phyloP scores from a whole-genome alignment of 1,140 invertebrate genomes.

The Meloidogyne chitwoodi region DNA sequence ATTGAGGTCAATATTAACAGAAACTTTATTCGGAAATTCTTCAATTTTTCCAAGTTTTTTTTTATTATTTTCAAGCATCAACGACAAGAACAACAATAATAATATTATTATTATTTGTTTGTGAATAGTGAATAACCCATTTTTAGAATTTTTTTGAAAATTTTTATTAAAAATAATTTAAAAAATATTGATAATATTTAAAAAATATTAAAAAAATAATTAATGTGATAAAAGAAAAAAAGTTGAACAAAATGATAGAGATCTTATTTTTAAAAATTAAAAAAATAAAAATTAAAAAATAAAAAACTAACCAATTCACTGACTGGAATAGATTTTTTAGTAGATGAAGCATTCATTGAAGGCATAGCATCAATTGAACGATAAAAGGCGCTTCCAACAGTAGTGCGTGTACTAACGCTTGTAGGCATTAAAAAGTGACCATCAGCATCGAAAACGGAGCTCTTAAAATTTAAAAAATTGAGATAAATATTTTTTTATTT shows the following conservation, averaged over 20 bases:
- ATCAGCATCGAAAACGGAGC: not conserved
- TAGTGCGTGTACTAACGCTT: not conserved
- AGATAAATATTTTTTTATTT: too few species aligned
- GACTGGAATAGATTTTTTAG: conserved; percentile 90
- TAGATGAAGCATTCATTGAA: conserved; percentile 81
- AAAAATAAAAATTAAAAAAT: not conserved
- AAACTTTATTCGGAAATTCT: not conserved
- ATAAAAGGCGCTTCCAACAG: conserved; percentile 93
- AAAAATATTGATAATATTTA: not conserved
- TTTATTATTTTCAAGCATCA: not conserved
- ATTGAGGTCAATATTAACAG: not conserved
- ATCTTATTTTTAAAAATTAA: not conserved
- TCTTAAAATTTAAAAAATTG: not conserved
- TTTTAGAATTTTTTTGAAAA: not conserved
- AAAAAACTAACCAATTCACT: conserved; percentile 82
- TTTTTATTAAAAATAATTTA: not conserved
- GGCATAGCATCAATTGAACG: conserved; percentile 99
- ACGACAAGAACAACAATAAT: not conserved
- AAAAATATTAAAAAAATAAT: not conserved
- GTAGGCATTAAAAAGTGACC: not conserved
- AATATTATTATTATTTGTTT: too few species aligned
- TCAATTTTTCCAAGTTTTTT: not conserved
- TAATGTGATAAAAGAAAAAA: not conserved
- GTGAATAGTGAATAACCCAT: not conserved
- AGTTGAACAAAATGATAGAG: not conserved